Base-by-base conservation (phyloP, 2,797 vertebrate genomes). In the Lindbergichthys nudifrons region DNA sequence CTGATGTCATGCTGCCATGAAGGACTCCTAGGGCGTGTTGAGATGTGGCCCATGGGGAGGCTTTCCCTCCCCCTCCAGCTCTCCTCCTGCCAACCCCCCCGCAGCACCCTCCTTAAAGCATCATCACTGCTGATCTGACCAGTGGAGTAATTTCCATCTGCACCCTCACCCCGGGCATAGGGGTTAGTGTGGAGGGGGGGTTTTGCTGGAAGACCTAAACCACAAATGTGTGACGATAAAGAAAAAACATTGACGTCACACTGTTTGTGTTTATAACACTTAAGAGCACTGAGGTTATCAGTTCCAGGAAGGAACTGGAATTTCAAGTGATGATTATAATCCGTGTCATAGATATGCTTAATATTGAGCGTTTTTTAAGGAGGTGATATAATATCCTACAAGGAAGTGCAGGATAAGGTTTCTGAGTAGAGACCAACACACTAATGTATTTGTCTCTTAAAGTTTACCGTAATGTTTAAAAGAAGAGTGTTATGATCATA, bases 171-270 rank as follows among this genome's bases (percentile, higher is more conserved):
- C 51, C 68, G 46, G 16, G 84, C 82, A 19, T 94, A 95, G 0
- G 93, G 93, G 79, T 94, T 94, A 15, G 85, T 54, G 65, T 94
- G 89, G 39, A 51, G 81, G 39, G 51, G 51, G 81, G 53, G 46
- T 30, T 75, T 77, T 92, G 12, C 85, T 89, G 15, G 85, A 65
- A 59, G 76, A 62, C 80, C 88, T 88, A 16, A 4, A 79, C 8
- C 56, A 76, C 41, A 72, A 18, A 46, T 26, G 3, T 26, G 11
- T 10, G 18, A n/a, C 21, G 19, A 12, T 3, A 42, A 23, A 42
- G 2, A 36, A n/a, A 2, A 18, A 64, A 61, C 21, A 59, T 4
- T 58, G 1, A 56, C 5, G 10, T 52, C 3, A 3, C 23, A 45
- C 1, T 26, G 4, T 36, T 68, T 43, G 11, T 66, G 23, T 53